Conservation (phyloP, 2,113 vertebrate genomes). For the Oriolus oriolus region DNA sequence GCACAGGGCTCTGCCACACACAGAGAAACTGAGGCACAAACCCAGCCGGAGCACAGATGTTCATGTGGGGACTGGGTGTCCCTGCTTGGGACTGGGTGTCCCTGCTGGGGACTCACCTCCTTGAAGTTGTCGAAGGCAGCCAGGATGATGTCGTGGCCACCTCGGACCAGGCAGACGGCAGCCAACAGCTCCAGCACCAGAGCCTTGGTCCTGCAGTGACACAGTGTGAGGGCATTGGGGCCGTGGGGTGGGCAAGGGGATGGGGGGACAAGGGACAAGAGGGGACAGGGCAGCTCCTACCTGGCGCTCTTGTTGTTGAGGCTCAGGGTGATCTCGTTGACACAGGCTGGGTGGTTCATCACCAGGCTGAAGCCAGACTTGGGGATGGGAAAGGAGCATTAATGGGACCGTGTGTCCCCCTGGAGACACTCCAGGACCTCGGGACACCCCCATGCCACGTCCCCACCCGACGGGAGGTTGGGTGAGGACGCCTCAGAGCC, state of each 20-base stretch:
- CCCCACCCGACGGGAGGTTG: neutral
- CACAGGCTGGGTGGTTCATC: constrained; percentile 92
- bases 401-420: neutral
- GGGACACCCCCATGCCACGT: rapidly evolving
- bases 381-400: neutral
- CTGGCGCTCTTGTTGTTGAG: constrained; percentile 93
- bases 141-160: constrained; percentile 93
- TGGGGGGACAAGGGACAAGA: neutral
- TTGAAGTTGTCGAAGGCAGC: constrained; percentile 89
- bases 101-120: constrained; percentile 77
- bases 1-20: neutral
- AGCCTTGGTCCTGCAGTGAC: constrained; percentile 85
- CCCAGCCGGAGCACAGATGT: rapidly evolving
- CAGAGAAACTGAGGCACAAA: neutral
- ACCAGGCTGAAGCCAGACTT: constrained; percentile 95
- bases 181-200: constrained; percentile 92
- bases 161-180: constrained; percentile 90
- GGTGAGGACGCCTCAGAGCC: neutral
- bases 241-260: rapidly evolving
- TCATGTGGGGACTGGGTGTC: rapidly evolving
- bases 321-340: constrained; percentile 94
- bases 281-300: constrained; percentile 57
- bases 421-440: neutral
- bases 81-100: neutral
- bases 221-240: rapidly evolving